Conservation (phyloP, 1,140 invertebrate genomes). For the Drosophila pruinosa region DNA sequence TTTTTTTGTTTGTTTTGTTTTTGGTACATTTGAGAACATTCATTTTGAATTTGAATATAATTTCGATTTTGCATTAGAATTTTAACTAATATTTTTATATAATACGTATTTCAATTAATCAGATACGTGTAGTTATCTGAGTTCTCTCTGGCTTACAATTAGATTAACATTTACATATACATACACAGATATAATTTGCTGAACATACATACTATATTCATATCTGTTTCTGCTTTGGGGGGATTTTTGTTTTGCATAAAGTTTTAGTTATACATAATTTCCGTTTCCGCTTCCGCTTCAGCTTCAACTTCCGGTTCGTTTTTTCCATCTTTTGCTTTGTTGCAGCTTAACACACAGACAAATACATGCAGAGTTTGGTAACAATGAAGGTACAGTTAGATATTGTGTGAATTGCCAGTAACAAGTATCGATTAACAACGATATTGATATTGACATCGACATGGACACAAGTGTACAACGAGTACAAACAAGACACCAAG, state of each 20-base stretch:
- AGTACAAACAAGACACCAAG: slow-evolving; percentile 40
- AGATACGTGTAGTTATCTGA: slow-evolving; percentile 44
- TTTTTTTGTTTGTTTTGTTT: slow-evolving; percentile 28
- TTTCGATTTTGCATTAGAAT: slow-evolving; percentile 41
- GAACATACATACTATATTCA: slow-evolving; percentile 24
- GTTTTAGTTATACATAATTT: background rate
- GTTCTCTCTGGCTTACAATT: slow-evolving; percentile 62
- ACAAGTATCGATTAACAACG: slow-evolving; percentile 27
- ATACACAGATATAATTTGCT: slow-evolving; percentile 42
- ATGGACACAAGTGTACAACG: slow-evolving; percentile 27
- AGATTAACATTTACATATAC: slow-evolving; percentile 77
- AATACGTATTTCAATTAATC: slow-evolving; percentile 47
- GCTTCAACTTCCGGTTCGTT: background rate
- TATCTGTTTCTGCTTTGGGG: background rate
- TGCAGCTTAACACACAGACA: slow-evolving; percentile 13
- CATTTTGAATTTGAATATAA: slow-evolving; percentile 72
- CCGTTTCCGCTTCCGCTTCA: slow-evolving; percentile 1
- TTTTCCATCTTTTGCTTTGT: background rate
- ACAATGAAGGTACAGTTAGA: slow-evolving; percentile 38
- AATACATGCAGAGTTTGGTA: slow-evolving; percentile 25
- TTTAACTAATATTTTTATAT: slow-evolving; percentile 63
- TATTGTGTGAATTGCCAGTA: slow-evolving; percentile 31
- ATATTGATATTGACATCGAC: slow-evolving; percentile 31
- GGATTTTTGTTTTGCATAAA: background rate
- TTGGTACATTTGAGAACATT: slow-evolving; percentile 80